Percentiles rank a stretch among this genome's conserved stretches.
These are phyloP conservation scores for Gila orcuttii DNA, from an alignment of 2,113 vertebrate species.

Conservation along the genomic window DNA sequence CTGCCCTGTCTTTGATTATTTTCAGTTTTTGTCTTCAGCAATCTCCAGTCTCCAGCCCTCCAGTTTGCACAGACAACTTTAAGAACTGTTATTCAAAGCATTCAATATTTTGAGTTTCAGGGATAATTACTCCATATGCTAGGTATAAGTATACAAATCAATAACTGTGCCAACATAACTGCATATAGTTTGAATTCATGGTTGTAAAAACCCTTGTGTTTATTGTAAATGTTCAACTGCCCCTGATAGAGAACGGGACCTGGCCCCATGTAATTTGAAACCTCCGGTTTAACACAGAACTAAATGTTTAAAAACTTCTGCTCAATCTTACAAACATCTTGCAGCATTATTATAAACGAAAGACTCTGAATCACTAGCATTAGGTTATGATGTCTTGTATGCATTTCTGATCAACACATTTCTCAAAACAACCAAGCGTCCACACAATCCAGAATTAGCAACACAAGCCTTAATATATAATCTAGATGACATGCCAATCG, in stretches of 20 bases:
- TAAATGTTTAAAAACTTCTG: not conserved
- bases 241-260: not conserved
- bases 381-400: not conserved
- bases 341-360: not conserved
- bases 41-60: too few relatives aligned
- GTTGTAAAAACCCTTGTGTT: not conserved
- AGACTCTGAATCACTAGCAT: not conserved
- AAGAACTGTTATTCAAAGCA: too few relatives aligned
- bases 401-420: not conserved
- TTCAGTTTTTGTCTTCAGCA: too few relatives aligned
- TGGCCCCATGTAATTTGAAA: not conserved
- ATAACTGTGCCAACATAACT: not conserved
- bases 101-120: too few relatives aligned
- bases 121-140: too few relatives aligned
- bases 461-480: conserved; percentile 11
- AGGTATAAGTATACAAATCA: not conserved
- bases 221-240: not conserved
- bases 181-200: not conserved
- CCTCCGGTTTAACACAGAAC: not conserved
- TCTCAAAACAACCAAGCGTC: not conserved
- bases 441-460: not conserved
- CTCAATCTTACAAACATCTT: not conserved
- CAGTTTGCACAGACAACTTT: too few relatives aligned
- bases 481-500: conserved; percentile 18
- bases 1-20: too few relatives aligned